Evolutionary conservation across 2,797 vertebrate species (phyloP).

Genomic region (Okamejei kenojei): DNA sequence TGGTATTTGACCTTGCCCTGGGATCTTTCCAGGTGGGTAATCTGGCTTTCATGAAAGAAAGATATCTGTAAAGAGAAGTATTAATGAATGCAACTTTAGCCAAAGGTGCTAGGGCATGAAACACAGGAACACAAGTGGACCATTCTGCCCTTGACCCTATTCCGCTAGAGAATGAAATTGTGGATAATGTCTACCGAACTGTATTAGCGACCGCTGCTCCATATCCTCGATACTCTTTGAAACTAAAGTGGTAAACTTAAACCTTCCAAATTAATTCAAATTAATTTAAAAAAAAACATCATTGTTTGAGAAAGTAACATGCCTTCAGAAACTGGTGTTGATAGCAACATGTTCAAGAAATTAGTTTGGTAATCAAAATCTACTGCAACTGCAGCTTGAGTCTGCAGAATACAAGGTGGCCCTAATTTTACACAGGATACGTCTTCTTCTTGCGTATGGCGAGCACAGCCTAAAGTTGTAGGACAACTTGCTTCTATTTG

Average conservation of each 20-base stretch:
- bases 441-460: too few relatives aligned
- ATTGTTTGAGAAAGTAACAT: background rate
- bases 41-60: background rate
- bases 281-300: background rate
- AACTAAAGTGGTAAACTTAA: background rate
- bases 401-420: background rate
- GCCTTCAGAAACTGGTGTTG: background rate
- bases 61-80: background rate
- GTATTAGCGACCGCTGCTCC: background rate
- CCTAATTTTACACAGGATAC: background rate
- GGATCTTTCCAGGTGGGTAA: slow-evolving; percentile 24
- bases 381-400: too few relatives aligned
- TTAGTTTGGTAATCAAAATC: background rate
- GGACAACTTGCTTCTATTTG: too few relatives aligned
- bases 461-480: too few relatives aligned
- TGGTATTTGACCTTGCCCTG: slow-evolving; percentile 13
- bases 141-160: background rate
- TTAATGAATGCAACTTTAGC: background rate
- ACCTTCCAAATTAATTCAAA: background rate
- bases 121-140: background rate
- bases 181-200: background rate
- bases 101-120: background rate
- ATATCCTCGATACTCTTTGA: background rate
- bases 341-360: background rate
- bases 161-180: background rate